These are phyloP conservation scores for Phengaris alcon DNA, from an alignment of 2,888 invertebrate genomes.

Conservation along the genomic window DNA sequence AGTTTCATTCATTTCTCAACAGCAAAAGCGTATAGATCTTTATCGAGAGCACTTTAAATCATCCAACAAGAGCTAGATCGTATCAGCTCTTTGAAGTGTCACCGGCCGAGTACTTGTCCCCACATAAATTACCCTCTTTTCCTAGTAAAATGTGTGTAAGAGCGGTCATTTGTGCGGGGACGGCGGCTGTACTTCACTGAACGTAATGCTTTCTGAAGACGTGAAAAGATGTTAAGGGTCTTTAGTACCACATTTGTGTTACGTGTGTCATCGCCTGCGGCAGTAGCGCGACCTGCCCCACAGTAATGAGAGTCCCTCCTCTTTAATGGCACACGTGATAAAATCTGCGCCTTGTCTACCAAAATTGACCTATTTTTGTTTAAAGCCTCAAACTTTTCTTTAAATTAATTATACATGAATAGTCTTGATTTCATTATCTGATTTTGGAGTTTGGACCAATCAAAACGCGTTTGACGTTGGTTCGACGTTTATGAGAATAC, in stretches of 20 bases:
- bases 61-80: conserved; percentile 6
- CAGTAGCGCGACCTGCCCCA: conserved; percentile 32
- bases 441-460: too few relatives aligned
- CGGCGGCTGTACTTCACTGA: conserved; percentile 33
- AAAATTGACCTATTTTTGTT: neutral
- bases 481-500: too few relatives aligned
- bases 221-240: conserved; percentile 42
- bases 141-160: conserved; percentile 13
- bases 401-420: too few relatives aligned
- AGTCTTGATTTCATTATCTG: too few relatives aligned
- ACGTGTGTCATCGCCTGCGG: conserved; percentile 32
- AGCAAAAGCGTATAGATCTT: conserved; percentile 9
- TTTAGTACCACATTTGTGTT: conserved; percentile 33
- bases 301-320: conserved; percentile 31
- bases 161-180: conserved; percentile 7
- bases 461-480: too few relatives aligned
- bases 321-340: neutral
- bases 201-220: conserved; percentile 38
- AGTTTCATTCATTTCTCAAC: neutral
- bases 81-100: conserved; percentile 3
- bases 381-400: too few relatives aligned
- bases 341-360: neutral
- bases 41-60: conserved; percentile 13
- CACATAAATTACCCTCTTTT: conserved; percentile 16
- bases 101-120: neutral